phyloP scores from a whole-genome alignment of 2,113 vertebrate genomes.

The Grus americana region DNA sequence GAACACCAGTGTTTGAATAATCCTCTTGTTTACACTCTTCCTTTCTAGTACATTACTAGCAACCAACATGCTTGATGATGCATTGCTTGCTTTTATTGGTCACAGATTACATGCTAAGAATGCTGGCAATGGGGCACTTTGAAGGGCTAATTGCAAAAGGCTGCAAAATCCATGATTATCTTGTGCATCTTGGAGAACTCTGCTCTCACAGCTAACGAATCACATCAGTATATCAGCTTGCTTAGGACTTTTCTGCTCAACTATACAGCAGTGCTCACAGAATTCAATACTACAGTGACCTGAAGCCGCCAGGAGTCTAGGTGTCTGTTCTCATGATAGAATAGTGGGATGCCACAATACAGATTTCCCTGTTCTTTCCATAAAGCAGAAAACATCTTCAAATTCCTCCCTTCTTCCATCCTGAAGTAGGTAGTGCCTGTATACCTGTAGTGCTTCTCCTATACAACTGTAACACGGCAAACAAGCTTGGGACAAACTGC shows the following conservation, averaged over 20 bases:
- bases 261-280: neutral
- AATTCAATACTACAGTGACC: neutral
- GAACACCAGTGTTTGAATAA: neutral
- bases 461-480: neutral
- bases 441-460: neutral
- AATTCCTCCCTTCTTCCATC: neutral
- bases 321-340: neutral
- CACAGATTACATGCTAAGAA: neutral
- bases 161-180: neutral
- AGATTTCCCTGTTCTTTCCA: neutral
- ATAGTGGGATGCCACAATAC: neutral
- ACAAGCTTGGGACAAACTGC: neutral
- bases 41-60: neutral
- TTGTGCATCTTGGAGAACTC: neutral
- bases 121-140: neutral
- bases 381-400: neutral
- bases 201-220: neutral
- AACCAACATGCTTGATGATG: neutral
- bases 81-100: neutral
- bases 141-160: neutral
- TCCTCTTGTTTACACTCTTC: neutral
- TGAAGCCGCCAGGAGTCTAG: neutral
- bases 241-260: neutral
- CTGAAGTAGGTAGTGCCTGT: neutral
- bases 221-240: neutral